Evolutionary conservation across 2,888 invertebrate species (phyloP).

Genomic region (Scrobipalpa atriplicella): DNA sequence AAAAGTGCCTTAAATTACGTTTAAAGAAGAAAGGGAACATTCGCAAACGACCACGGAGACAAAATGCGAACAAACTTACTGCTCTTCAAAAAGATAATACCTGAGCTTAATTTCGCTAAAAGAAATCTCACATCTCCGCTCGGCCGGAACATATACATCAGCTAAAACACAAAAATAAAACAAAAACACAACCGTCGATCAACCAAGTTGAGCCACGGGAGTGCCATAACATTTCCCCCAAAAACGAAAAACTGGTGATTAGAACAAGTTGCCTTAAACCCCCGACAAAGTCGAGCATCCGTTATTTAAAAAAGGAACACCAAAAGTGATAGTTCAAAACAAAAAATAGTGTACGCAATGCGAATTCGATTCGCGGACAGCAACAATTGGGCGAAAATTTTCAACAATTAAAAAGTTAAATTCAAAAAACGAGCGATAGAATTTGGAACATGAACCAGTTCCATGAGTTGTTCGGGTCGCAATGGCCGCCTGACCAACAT

Average conservation of each 20-base stretch:
- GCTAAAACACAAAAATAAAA: conserved; percentile 59
- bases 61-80: conserved; percentile 80
- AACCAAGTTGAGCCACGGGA: conserved; percentile 68
- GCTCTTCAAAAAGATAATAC: conserved; percentile 78
- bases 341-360: conserved; percentile 60
- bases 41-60: conserved; percentile 57
- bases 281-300: conserved; percentile 68
- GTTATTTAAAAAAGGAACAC: conserved; percentile 40
- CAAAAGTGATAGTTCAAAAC: conserved; percentile 57
- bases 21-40: conserved; percentile 60
- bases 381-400: conserved; percentile 61
- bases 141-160: conserved; percentile 74
- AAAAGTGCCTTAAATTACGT: conserved; percentile 73
- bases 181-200: conserved; percentile 56
- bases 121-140: conserved; percentile 74
- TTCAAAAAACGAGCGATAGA: conserved; percentile 54
- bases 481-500: conserved; percentile 79
- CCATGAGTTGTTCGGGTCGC: conserved; percentile 77
- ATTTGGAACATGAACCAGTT: conserved; percentile 75
- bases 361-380: conserved; percentile 71
- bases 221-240: conserved; percentile 70
- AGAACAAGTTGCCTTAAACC: conserved; percentile 68
- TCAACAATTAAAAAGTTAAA: conserved; percentile 38
- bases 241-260: conserved; percentile 64
- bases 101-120: conserved; percentile 76